These are phyloP conservation scores for Tenthredo amoena DNA, from an alignment of 2,888 invertebrate genomes.

Conservation along the genomic window DNA sequence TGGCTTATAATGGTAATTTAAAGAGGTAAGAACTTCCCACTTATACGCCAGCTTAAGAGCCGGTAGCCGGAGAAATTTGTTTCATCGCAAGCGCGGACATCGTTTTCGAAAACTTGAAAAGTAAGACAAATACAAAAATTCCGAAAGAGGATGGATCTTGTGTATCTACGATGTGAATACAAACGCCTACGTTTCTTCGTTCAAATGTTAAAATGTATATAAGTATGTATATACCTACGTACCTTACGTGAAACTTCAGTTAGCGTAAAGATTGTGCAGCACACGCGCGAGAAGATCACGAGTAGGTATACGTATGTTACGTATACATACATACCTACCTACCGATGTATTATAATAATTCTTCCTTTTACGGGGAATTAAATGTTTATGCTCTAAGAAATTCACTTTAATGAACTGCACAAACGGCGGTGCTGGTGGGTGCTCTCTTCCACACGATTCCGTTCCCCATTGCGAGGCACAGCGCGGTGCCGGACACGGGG, in stretches of 20 bases:
- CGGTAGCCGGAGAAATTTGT: background rate
- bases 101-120: background rate
- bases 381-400: constrained; percentile 53
- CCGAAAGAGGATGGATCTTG: background rate
- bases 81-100: background rate
- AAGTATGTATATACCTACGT: background rate
- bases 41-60: background rate
- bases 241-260: constrained; percentile 53
- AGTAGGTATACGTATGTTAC: constrained; percentile 63
- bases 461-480: constrained; percentile 51
- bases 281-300: constrained; percentile 48
- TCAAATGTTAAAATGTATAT: background rate
- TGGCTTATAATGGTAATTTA: constrained; percentile 69
- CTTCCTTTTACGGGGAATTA: constrained; percentile 49
- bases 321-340: background rate
- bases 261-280: constrained; percentile 54
- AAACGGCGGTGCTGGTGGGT: constrained; percentile 33
- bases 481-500: constrained; percentile 38
- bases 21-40: constrained; percentile 60
- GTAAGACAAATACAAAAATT: background rate
- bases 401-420: constrained; percentile 52
- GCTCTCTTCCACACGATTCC: constrained; percentile 25
- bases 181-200: background rate
- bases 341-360: constrained; percentile 38
- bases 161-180: background rate